Conservation (phyloP, 2,113 vertebrate species). For the Chroicocephalus ridibundus region DNA sequence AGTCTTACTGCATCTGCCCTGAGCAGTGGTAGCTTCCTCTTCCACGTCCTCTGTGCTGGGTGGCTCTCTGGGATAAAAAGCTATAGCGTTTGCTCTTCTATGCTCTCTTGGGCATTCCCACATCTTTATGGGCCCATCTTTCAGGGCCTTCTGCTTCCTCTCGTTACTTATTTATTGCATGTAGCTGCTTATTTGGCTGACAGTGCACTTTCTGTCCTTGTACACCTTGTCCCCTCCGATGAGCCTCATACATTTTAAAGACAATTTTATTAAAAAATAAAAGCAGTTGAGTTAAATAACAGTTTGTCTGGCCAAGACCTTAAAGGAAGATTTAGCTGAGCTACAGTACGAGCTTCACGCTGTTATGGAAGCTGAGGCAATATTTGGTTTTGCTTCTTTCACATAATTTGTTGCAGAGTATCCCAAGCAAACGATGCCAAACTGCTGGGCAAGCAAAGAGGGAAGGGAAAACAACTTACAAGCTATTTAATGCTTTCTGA, state of each 20-base stretch:
- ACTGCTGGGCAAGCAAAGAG: neutral
- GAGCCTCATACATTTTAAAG: conserved; percentile 50
- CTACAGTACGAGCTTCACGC: neutral
- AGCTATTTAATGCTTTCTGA: neutral
- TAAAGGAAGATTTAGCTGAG: conserved; percentile 30
- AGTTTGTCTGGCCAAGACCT: neutral
- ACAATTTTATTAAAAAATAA: conserved; percentile 62
- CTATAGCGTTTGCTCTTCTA: neutral
- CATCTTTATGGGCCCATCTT: conserved; percentile 25
- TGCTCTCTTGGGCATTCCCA: neutral
- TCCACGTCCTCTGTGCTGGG: neutral
- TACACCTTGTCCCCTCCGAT: neutral
- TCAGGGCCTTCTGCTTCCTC: conserved; percentile 25
- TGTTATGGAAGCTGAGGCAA: neutral
- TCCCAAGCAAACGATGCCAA: neutral
- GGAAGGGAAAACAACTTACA: neutral
- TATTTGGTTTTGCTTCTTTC: conserved; percentile 10
- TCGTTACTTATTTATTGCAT: conserved; percentile 53
- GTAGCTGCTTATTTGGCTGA: conserved; percentile 48
- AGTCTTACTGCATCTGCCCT: neutral
- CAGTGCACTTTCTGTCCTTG: conserved; percentile 19
- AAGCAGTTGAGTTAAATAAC: conserved; percentile 35
- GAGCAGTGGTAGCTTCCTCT: neutral
- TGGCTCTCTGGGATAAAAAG: neutral
- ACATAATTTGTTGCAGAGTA: neutral